These are phyloP conservation scores for Crotalus helleri DNA, from an alignment of 2,113 vertebrate species.

Conservation along the genomic window DNA sequence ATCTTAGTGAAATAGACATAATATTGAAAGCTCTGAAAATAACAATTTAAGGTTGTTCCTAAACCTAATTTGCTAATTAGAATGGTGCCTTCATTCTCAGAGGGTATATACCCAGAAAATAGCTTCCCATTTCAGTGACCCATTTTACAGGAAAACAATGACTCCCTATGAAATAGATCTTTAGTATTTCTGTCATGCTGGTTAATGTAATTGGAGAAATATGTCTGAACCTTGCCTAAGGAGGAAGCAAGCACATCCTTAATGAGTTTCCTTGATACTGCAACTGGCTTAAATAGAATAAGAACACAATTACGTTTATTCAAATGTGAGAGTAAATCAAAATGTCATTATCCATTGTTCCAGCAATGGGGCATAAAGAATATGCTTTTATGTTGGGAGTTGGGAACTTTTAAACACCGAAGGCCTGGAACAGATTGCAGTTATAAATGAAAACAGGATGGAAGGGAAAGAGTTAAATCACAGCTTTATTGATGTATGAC, in stretches of 20 bases:
- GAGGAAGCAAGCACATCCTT: constrained; percentile 51
- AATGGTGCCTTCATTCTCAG: constrained; percentile 31
- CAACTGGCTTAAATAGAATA: constrained; percentile 59
- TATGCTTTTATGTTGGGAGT: constrained; percentile 40
- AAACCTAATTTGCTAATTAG: constrained; percentile 33
- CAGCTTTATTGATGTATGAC: neutral
- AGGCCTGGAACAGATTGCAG: constrained; percentile 22
- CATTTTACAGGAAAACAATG: constrained; percentile 52
- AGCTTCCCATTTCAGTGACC: constrained; percentile 48
- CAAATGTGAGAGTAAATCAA: constrained; percentile 54
- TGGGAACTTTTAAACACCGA: constrained; percentile 37
- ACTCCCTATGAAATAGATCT: constrained; percentile 42
- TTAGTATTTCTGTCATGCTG: constrained; percentile 58
- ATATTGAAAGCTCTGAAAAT: constrained; percentile 30
- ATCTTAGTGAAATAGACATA: constrained; percentile 15
- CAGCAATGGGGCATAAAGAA: constrained; percentile 44
- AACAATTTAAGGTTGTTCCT: constrained; percentile 24
- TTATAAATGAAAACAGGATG: neutral
- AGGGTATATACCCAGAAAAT: constrained; percentile 40
- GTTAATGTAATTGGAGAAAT: constrained; percentile 60
- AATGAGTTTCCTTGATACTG: constrained; percentile 56
- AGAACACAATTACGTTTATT: constrained; percentile 59
- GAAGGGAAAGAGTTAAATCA: constrained; percentile 35
- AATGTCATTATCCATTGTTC: constrained; percentile 56
- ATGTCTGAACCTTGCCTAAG: constrained; percentile 47